phyloP scores from a whole-genome alignment of 2,113 vertebrate genomes.

The Chrysochloris asiatica region DNA sequence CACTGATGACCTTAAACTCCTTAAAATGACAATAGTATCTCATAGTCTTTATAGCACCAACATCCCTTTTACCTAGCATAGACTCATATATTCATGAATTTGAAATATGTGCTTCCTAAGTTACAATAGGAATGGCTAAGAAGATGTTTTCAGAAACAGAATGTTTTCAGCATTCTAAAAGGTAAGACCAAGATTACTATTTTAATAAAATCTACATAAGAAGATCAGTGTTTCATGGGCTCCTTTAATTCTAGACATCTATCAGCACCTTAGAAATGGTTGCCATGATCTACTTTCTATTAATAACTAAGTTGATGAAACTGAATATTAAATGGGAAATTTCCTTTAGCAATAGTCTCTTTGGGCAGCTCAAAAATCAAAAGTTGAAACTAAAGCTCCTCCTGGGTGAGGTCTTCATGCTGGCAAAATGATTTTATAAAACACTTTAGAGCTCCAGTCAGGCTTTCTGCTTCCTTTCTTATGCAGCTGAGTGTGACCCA shows the following conservation, averaged over 20 bases:
- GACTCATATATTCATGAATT: not conserved
- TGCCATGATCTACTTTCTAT: constrained; percentile 41
- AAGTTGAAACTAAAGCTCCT: not conserved
- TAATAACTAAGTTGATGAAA: not conserved
- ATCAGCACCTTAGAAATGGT: constrained; percentile 29
- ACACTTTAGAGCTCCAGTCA: not conserved
- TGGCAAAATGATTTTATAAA: not conserved
- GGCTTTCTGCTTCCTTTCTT: not conserved
- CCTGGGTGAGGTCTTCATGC: not conserved
- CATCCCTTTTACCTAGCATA: not conserved
- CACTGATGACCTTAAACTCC: not conserved
- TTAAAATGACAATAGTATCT: not conserved
- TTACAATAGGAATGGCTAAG: not conserved
- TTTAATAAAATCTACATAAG: not conserved
- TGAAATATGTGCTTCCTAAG: not conserved
- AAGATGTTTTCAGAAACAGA: not conserved
- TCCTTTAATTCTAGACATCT: constrained; percentile 25
- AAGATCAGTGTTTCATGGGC: constrained; percentile 25
- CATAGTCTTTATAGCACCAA: not conserved
- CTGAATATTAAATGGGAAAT: constrained; percentile 55
- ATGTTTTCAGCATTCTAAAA: constrained; percentile 39
- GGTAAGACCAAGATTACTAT: constrained; percentile 21
- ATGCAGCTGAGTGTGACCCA: not conserved
- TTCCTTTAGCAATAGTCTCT: constrained; percentile 46
- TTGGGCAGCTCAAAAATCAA: constrained; percentile 34